These are phyloP conservation scores for Paralichthys olivaceus DNA, from an alignment of 2,113 vertebrate species.

Conservation along the genomic window DNA sequence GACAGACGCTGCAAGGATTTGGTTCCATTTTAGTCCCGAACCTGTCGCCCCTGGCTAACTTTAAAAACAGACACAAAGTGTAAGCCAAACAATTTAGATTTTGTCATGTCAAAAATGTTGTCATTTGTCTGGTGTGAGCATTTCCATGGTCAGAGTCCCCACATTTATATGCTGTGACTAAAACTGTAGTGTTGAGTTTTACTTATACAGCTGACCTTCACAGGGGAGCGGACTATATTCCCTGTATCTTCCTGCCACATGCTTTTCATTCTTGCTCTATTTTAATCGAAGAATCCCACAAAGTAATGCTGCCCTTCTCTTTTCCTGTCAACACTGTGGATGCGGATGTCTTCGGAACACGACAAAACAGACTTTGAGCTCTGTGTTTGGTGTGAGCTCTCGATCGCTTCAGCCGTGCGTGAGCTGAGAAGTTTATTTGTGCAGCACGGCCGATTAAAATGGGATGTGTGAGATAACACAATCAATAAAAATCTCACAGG, in stretches of 20 bases:
- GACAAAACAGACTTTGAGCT: not conserved
- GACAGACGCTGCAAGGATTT: not conserved
- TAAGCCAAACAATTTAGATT: not conserved
- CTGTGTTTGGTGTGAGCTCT: not conserved
- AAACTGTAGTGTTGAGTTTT: not conserved
- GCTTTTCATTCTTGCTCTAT: not conserved
- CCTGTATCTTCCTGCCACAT: not conserved
- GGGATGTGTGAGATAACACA: not conserved
- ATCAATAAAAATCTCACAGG: not conserved
- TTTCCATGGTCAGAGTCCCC: not conserved
- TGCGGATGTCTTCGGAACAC: not conserved
- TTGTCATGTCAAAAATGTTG: not conserved
- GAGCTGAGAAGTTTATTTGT: not conserved
- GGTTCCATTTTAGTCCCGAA: not conserved
- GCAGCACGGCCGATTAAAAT: not conserved
- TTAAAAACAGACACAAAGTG: not conserved
- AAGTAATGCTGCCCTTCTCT: not conserved
- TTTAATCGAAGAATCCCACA: not conserved
- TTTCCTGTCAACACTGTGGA: not conserved
- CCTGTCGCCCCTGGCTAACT: not conserved
- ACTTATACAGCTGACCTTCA: no score
- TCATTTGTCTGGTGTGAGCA: not conserved
- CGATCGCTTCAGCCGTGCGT: not conserved
- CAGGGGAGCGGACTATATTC: no score
- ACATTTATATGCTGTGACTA: not conserved